These are phyloP conservation scores for Acanthurus leucopareius DNA, from an alignment of 2,797 vertebrate genomes.

Conservation along the genomic window DNA sequence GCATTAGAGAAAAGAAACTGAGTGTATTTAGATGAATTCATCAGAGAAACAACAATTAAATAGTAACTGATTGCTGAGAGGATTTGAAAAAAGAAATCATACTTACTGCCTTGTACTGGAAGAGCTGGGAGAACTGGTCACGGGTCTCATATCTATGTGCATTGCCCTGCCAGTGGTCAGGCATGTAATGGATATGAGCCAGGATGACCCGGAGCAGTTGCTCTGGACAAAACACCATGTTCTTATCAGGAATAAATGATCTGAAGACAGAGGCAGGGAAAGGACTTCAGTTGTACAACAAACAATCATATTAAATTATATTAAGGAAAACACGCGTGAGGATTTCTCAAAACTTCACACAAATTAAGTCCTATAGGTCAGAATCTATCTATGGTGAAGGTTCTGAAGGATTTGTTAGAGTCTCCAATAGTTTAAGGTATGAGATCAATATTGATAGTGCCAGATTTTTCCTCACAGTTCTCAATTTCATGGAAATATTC, in stretches of 20 bases:
- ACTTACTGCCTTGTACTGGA: conserved; percentile 99
- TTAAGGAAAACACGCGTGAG: background rate
- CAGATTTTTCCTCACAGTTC: background rate
- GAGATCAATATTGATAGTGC: background rate
- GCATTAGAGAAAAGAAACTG: conserved; percentile 6
- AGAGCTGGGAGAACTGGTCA: conserved; percentile 98
- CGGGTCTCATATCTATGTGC: conserved; percentile 97
- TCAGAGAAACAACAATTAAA: no score
- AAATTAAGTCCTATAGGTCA: background rate
- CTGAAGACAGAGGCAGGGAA: conserved; percentile 73
- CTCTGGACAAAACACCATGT: conserved; percentile 98
- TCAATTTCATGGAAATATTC: background rate
- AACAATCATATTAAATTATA: background rate
- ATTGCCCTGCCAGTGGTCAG: conserved; percentile 99
- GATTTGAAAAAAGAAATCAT: conserved; percentile 14
- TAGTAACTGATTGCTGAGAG: background rate
- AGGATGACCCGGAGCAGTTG: conserved; percentile 97
- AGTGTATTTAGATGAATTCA: background rate
- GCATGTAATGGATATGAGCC: conserved; percentile 99
- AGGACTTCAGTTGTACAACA: background rate
- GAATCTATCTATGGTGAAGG: background rate
- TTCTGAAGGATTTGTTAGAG: background rate
- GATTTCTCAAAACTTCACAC: background rate
- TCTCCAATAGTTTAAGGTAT: background rate
- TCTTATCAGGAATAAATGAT: conserved; percentile 98